phyloP scores from a whole-genome alignment of 2,888 invertebrate genomes.

The Polyploca ridens region DNA sequence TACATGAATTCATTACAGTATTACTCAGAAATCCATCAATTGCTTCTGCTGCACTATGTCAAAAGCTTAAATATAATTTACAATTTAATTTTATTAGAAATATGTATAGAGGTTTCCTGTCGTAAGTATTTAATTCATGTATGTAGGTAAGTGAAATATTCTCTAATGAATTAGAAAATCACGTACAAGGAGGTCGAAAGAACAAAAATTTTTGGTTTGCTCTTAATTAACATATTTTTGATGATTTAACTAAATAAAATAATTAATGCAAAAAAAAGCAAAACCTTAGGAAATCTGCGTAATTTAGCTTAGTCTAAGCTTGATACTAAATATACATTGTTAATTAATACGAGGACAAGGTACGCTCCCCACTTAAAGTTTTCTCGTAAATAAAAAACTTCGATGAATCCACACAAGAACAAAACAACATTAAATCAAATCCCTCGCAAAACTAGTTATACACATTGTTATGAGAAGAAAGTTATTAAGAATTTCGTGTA shows the following conservation, averaged over 20 bases:
- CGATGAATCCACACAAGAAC: slow-evolving; percentile 47
- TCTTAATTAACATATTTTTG: too few species aligned
- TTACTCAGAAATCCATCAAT: slow-evolving; percentile 9
- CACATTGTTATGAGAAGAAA: slow-evolving; percentile 19
- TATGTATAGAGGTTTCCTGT: too few species aligned
- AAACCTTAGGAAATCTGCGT: too few species aligned
- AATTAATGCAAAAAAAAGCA: too few species aligned
- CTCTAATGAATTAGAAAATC: too few species aligned
- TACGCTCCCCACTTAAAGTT: slow-evolving; percentile 43
- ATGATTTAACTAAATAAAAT: too few species aligned
- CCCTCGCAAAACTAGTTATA: slow-evolving; percentile 25
- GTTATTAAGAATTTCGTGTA: not conserved
- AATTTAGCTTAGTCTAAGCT: not conserved
- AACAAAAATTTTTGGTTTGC: too few species aligned
- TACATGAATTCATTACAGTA: slow-evolving; percentile 18
- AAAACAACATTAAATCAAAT: slow-evolving; percentile 60
- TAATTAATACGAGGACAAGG: slow-evolving; percentile 13
- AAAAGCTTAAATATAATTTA: too few species aligned
- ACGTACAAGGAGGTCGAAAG: too few species aligned
- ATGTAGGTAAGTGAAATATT: too few species aligned
- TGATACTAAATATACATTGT: not conserved
- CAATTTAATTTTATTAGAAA: too few species aligned
- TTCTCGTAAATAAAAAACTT: slow-evolving; percentile 59
- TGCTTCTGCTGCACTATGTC: not conserved
- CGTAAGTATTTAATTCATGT: too few species aligned